Base-by-base conservation (phyloP, 2,888 invertebrate species). In the Prenolepis imparis region DNA sequence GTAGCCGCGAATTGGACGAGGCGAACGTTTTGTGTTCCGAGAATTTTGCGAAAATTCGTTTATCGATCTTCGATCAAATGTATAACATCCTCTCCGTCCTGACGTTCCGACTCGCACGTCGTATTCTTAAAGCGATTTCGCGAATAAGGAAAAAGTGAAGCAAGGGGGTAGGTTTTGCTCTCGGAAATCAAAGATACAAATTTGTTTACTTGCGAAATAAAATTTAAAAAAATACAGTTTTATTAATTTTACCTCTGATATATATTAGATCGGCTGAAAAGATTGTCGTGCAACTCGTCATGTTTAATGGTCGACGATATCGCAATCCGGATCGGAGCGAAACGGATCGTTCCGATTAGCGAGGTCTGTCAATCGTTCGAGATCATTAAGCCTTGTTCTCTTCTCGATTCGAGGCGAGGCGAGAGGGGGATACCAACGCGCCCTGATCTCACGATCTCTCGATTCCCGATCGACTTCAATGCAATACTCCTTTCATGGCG, bases 391-490 rank as follows among this genome's bases (percentile, higher is more conserved):
- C 24, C 61, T 61, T 66, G 59, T 77, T 52, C 75, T 66, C 44
- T 41, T 48, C 68, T 48, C 68, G 68, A n/a, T 41, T 59, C 61
- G 28, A 68, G 68, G 48, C 67, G 63, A 67, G 68, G 18, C 32
- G 3, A 28, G 28, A 28, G 28, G 39, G 44, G n/a, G 44, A 44
- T 66, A 64, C 64, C 36, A 59, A 9, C 67, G 55, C 24, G 36
- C 61, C 44, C 32, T 52, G 78, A 83, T 83, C 83, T 78, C 78
- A 78, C 83, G 78, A 83, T 83, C 78, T 70, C 52, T 67, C 77
- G 74, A 75, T 66, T 82, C 48, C 67, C 15, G 74, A 64, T 82
- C 24, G 66, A 82, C 57, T 74, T 66, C 36, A 55, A 57, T 66
- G 82, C 75, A 66, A 75, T 32, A 75, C 57, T 67, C 28, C 77